Evolutionary conservation across 64 coral and sea anemone genomes (phyloP), one percentile per base, ranked within the genome.

Genomic region (Actinia tenebrosa): DNA sequence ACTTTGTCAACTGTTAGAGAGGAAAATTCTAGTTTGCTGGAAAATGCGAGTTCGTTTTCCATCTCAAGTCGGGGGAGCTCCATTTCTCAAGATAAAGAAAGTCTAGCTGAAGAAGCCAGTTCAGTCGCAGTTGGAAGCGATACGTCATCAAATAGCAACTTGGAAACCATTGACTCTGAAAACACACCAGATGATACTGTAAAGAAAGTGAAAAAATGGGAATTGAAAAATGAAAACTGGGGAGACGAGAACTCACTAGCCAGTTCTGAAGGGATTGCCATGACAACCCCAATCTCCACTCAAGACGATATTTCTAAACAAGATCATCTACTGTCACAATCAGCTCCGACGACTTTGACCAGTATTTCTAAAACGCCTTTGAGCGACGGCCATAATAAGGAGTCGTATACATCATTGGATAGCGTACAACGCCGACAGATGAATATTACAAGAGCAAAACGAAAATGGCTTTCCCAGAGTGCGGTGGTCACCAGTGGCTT

Each of bases 1-100:
- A 30, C 79, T 22, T 53, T 81, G 44, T 81, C 79, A 23, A 52
- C 79, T 81, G 79, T 81, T 16, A 45, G 7, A 53, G 79, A 81
- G 22, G 79, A 81, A 19, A 81, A 26, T 20, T 9, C 44, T 3
- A 71, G 66, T 11, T 75, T 18, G 5, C 26, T 75, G 42, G 69
- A 75, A 75, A 75, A 4, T 30, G 26, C 5, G 10, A 11, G 5
- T 75, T 75, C 69, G 11, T 43, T 75, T 27, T 75, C 69, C 10
- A 14, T 30, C 20, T 10, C 69, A 75, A 75, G 69, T 42, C 27
- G 69, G 11, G 69, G 25, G 25, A 75, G 69, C 10, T 75, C 69
- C 42, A 25, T 42, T 26, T 75, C 11, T 75, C 25, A 75, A 11
- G 69, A 75, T 14, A n/a, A 75, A 2, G 42, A 75, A 14, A 1